phyloP scores from a whole-genome alignment of 1,140 invertebrate species.

The Centruroides sculpturatus region DNA sequence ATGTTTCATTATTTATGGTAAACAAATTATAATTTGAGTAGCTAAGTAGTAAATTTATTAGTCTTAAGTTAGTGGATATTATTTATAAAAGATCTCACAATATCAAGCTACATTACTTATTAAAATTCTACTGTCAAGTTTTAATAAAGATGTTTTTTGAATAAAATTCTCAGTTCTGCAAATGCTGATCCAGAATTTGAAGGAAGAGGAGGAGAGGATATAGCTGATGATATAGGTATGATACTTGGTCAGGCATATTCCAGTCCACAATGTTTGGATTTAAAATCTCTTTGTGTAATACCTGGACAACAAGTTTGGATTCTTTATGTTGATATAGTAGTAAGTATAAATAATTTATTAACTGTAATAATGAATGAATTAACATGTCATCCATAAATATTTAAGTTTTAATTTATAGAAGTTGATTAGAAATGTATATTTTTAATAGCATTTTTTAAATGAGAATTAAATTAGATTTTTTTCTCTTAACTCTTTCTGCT shows the following conservation, averaged over 20 bases:
- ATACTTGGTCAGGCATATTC: constrained; percentile 61
- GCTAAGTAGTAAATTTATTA: no score
- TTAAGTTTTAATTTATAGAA: no score
- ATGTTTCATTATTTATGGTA: no score
- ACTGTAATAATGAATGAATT: background rate
- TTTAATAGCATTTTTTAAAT: no score
- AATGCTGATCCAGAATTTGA: constrained; percentile 93
- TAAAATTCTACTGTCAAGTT: no score
- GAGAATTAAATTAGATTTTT: no score
- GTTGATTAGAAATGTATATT: no score
- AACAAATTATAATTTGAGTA: no score
- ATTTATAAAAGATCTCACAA: background rate
- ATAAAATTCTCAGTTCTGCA: constrained; percentile 62
- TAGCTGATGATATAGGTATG: constrained; percentile 67
- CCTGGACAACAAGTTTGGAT: constrained; percentile 81
- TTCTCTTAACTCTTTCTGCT: no score
- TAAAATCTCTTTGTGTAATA: constrained; percentile 64
- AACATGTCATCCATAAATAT: no score
- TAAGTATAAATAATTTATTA: constrained; percentile 30
- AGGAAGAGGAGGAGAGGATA: constrained; percentile 71
- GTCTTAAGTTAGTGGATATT: background rate
- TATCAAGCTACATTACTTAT: background rate
- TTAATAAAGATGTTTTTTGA: background rate
- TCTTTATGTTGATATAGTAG: constrained; percentile 81
- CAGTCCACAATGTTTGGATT: constrained; percentile 56